Evolutionary conservation across 1,140 invertebrate species (phyloP), one percentile per base, ranked within the genome.

Genomic region (Holotrichia oblita): DNA sequence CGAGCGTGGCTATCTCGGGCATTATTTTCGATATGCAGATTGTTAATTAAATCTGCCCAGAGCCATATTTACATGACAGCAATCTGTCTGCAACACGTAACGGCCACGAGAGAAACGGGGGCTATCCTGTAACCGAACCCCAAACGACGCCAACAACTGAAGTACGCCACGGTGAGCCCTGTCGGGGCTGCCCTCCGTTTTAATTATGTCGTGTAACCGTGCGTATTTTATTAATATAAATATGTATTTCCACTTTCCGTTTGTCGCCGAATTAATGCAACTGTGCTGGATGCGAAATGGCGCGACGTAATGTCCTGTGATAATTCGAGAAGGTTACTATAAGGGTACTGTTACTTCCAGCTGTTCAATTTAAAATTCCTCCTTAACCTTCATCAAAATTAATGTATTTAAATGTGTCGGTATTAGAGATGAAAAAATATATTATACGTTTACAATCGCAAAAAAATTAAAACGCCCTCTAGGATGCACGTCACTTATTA

Each of bases 11-110:
- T 84, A 84, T 84, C 83, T 82, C 81, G 80, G 27, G 27, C 80
- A 84, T 85, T 85, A 86, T 86, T 86, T 85, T 86, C 85, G 84
- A 86, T 86, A 86, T 85, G 85, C 84, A 85, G 84, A 85, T 86
- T 86, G 85, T 86, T 86, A 86, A 86, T 86, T 86, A 85, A 86
- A 86, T 85, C 83, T 81, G 85, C 81, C 82, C 81, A 81, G 82
- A 81, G 84, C 83, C 84, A 85, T 85, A 85, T 85, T 86, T 86
- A 86, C 85, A 86, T 86, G 85, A 86, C 85, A 85, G 85, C 85
- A 85, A 86, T 86, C 85, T 86, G 85, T 86, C 85, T 85, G 81
- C 61, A 69, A 69, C 61, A 69, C 61, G 22, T 55, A 55, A 69
- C 61, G 61, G 61, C 61, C 22, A 69, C 22, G 61, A 14, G 48